Conservation (phyloP, 2,888 invertebrate genomes). For the Drosophila mimetica region DNA sequence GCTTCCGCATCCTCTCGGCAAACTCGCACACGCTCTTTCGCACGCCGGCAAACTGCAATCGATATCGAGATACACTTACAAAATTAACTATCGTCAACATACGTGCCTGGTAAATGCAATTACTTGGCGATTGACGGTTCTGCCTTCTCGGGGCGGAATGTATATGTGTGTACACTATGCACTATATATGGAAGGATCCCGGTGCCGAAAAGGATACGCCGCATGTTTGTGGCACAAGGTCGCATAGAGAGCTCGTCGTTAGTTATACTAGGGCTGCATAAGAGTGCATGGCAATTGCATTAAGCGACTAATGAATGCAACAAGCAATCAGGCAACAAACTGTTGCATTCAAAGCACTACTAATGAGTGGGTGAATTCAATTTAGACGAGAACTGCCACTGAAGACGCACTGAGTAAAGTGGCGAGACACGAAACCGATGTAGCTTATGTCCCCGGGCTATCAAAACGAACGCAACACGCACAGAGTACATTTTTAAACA, state of each 20-base stretch:
- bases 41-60: constrained; percentile 60
- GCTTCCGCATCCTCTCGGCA: constrained; percentile 24
- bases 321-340: constrained; percentile 58
- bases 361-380: constrained; percentile 42
- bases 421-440: background rate
- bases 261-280: constrained; percentile 38
- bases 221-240: constrained; percentile 37
- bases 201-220: constrained; percentile 22
- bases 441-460: too few relatives aligned
- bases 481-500: constrained; percentile 63
- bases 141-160: background rate
- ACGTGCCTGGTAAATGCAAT: constrained; percentile 78
- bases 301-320: constrained; percentile 65
- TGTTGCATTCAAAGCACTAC: constrained; percentile 53
- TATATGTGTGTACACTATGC: background rate
- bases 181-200: constrained; percentile 2
- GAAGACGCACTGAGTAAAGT: background rate
- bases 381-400: background rate
- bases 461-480: constrained; percentile 30
- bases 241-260: constrained; percentile 27
- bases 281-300: constrained; percentile 62
- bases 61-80: constrained; percentile 79
- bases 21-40: constrained; percentile 6
- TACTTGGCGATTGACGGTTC: constrained; percentile 74
- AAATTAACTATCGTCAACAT: constrained; percentile 80